Evolutionary conservation across 2,113 vertebrate species (phyloP).

Genomic region (Dunckerocampus dactyliophorus): DNA sequence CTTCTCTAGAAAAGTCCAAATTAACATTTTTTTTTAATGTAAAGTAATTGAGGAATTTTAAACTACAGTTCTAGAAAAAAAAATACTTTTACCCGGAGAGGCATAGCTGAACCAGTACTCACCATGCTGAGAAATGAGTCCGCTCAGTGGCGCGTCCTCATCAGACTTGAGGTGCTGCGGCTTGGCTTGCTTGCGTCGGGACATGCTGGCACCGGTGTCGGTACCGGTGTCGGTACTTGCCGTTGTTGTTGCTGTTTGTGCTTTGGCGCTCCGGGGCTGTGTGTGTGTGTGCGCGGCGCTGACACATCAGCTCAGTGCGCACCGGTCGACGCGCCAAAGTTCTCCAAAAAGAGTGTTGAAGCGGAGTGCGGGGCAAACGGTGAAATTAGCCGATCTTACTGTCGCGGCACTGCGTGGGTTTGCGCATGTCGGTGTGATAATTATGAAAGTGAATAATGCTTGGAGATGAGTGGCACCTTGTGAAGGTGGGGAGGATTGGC

Average conservation of each 20-base stretch:
- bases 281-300: constrained; percentile 81
- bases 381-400: constrained; percentile 74
- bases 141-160: constrained; percentile 85
- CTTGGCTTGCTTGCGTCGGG: constrained; percentile 99
- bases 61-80: background rate
- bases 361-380: constrained; percentile 25
- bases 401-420: constrained; percentile 67
- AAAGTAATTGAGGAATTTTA: background rate
- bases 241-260: constrained; percentile 27
- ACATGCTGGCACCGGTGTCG: constrained; percentile 81
- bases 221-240: constrained; percentile 35
- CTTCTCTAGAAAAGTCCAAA: background rate
- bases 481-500: constrained; percentile 78
- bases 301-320: constrained; percentile 84
- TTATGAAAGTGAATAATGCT: constrained; percentile 98
- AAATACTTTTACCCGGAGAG: background rate
- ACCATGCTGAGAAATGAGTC: constrained; percentile 89
- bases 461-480: constrained; percentile 82
- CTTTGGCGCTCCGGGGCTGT: constrained; percentile 6
- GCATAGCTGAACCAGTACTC: constrained; percentile 56
- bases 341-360: constrained; percentile 26
- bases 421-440: constrained; percentile 91
- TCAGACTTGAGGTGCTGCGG: constrained; percentile 97
- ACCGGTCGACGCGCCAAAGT: constrained; percentile 16
- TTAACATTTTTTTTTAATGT: background rate